Percentiles rank a stretch among this genome's conserved stretches.
These are phyloP conservation scores for Speoplatyrhinus poulsoni DNA, from an alignment of 2,113 vertebrate genomes.

Conservation along the genomic window DNA sequence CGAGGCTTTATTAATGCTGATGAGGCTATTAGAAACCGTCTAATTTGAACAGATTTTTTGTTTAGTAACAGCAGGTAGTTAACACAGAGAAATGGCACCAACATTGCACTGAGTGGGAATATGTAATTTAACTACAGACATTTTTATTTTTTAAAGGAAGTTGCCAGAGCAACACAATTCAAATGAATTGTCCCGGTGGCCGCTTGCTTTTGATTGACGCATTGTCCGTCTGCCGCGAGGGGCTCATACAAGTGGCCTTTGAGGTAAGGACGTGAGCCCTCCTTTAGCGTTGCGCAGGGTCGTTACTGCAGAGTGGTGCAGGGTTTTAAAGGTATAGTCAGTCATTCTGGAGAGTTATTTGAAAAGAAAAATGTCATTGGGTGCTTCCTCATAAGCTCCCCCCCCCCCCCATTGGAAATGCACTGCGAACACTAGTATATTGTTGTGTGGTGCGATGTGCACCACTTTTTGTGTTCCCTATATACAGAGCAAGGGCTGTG, in stretches of 20 bases:
- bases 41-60: neutral
- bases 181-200: conserved; percentile 56
- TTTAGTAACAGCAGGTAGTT: neutral
- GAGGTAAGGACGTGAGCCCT: conserved; percentile 77
- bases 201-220: conserved; percentile 73
- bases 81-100: neutral
- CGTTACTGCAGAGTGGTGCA: conserved; percentile 16
- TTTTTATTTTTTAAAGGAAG: conserved; percentile 31
- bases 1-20: conserved; percentile 3
- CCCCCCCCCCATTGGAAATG: no score
- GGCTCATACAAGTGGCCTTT: conserved; percentile 79
- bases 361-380: no score
- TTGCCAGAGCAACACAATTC: conserved; percentile 47
- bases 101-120: conserved; percentile 37
- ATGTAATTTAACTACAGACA: no score
- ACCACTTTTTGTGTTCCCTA: no score
- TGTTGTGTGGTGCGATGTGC: no score
- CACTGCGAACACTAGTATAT: no score
- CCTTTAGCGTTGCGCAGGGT: conserved; percentile 53
- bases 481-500: no score
- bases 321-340: neutral
- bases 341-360: no score
- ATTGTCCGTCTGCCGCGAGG: conserved; percentile 54
- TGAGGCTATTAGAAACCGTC: conserved; percentile 6
- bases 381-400: no score